These are phyloP conservation scores for Xiphophorus birchmanni DNA, from an alignment of 2,797 vertebrate genomes.

Conservation along the genomic window DNA sequence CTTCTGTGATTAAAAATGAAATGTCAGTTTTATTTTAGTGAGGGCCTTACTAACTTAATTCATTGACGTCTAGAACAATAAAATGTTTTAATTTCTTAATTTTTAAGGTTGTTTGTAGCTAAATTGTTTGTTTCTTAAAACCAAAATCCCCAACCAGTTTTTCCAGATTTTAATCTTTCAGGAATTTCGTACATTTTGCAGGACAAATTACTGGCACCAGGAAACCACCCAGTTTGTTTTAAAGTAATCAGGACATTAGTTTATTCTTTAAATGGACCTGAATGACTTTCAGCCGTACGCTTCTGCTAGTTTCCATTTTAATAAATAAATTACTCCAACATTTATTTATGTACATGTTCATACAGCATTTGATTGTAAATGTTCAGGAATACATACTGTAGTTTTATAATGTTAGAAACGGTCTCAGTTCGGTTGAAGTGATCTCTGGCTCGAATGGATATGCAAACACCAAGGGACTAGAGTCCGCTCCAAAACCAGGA, in stretches of 20 bases:
- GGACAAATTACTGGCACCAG: neutral
- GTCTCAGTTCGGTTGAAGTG: no score
- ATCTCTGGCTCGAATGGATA: no score
- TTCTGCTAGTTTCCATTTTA: no score
- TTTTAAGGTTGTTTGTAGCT: neutral
- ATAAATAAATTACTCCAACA: no score
- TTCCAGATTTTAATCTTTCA: neutral
- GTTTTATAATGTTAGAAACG: no score
- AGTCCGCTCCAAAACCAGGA: no score
- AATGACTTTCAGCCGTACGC: no score
- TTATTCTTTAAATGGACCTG: neutral
- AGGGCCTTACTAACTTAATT: rapidly evolving
- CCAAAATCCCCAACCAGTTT: neutral
- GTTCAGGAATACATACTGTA: no score
- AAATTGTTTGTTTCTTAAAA: neutral
- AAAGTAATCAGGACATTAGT: neutral
- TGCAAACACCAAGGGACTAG: no score
- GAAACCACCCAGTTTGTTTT: neutral
- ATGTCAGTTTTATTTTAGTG: neutral
- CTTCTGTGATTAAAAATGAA: neutral
- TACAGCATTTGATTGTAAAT: no score
- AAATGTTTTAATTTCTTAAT: neutral
- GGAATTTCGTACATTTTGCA: neutral
- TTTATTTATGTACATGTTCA: no score
- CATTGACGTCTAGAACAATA: neutral